Base-by-base conservation (phyloP, 2,888 invertebrate species). In the Theretra japonica region DNA sequence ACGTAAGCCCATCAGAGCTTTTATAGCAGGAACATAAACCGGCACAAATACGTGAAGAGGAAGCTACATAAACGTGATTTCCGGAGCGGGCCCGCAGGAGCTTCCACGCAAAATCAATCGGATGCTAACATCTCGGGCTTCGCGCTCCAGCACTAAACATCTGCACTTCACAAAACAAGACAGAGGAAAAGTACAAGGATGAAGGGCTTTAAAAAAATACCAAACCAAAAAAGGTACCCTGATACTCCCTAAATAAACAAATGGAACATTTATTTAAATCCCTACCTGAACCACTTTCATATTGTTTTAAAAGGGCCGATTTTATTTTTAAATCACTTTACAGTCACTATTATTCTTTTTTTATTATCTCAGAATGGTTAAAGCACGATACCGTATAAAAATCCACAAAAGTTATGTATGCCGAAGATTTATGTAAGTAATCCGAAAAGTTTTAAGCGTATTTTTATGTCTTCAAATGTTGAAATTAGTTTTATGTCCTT, bases 51-150 rank as follows among this genome's bases (percentile, higher is more conserved):
- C 71, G 21, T 71, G 77, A 78, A 83, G 82, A 80, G 90, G 91
- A 91, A 90, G 90, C 81, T 76, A 78, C 82, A 80, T 81, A 82
- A 86, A 91, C 91, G 91, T 91, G 90, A 90, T 86, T 86, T 91
- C 91, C 91, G 88, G 83, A 78, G 75, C 73, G 58, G 69, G 76
- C 69, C 75, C 79, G 75, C 82, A 82, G 82, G 80, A 82, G 84
- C 82, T 81, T 82, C 77, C 80, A 71, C 69, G 80, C 80, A 75
- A 83, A 86, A 82, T 82, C 80, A 80, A 88, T 89, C 90, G 89
- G 90, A 88, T 86, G 86, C 30, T 60, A 70, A 7, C 17, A 68
- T 72, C 65, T 56, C 65, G 33, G 41, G 70, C 41, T 71, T 41
- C 65, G 41, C 65, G 65, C 65, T 48, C 23, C 41, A 11, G 4